Percentiles rank a stretch among this genome's conserved stretches.
Evolutionary conservation across 2,797 vertebrate genomes (phyloP).

Genomic region (Gymnopithys bicolor): DNA sequence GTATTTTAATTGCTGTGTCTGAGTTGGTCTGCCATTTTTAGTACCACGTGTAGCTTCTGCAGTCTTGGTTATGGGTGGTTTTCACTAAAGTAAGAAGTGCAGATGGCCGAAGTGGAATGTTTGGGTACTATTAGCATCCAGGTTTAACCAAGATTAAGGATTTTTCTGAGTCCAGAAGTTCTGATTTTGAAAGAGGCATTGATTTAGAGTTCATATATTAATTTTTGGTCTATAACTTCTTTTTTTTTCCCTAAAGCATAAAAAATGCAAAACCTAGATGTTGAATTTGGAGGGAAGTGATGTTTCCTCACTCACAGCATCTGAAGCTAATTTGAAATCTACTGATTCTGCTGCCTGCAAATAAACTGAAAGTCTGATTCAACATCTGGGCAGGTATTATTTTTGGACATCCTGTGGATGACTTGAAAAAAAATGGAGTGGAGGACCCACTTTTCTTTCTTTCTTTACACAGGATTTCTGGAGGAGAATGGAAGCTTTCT

Average conservation of each 20-base stretch:
- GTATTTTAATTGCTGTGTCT: neutral
- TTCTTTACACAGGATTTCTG: slow-evolving; percentile 2
- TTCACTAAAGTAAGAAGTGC: neutral
- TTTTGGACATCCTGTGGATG: slow-evolving; percentile 70
- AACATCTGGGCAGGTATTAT: slow-evolving; percentile 70
- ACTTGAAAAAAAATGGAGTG: slow-evolving; percentile 27
- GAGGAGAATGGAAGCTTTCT: slow-evolving; percentile 58
- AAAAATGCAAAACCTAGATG: slow-evolving; percentile 53
- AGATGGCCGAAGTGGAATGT: neutral
- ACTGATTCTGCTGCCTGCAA: slow-evolving; percentile 64
- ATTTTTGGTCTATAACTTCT: neutral
- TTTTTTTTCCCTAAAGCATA: neutral
- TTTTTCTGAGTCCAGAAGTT: neutral
- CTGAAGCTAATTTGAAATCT: slow-evolving; percentile 74
- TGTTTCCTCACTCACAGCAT: slow-evolving; percentile 49
- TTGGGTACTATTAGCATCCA: neutral
- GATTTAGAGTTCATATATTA: slow-evolving; percentile 16
- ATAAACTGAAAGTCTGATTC: slow-evolving; percentile 66
- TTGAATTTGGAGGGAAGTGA: slow-evolving; percentile 65
- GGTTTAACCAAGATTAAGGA: neutral
- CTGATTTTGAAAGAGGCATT: neutral
- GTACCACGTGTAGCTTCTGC: neutral
- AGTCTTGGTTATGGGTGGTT: neutral
- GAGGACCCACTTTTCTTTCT: slow-evolving; percentile 44
- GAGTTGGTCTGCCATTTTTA: neutral